Evolutionary conservation across 2,797 vertebrate species (phyloP).

Genomic region (Discoglossus pictus): DNA sequence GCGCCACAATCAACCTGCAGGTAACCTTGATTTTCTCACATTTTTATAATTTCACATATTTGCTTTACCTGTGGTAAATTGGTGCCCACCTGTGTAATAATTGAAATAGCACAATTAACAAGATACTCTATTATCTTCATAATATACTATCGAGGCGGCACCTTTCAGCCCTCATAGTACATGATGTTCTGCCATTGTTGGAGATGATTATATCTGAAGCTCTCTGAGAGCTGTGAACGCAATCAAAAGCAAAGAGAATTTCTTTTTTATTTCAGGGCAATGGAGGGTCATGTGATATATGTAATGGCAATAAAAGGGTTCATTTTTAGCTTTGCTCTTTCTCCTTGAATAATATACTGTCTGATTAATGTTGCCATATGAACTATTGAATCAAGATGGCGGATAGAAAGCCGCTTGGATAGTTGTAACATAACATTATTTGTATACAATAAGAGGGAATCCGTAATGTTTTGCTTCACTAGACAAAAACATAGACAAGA

Average conservation of each 20-base stretch:
- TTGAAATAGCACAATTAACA: background rate
- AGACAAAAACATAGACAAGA: too few species aligned
- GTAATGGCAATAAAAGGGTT: background rate
- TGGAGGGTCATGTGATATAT: background rate
- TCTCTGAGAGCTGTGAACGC: background rate
- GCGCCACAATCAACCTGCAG: too few species aligned
- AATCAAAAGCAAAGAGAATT: background rate
- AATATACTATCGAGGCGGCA: background rate
- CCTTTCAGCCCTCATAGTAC: background rate
- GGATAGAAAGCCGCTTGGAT: too few species aligned
- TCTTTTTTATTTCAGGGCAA: conserved; percentile 1
- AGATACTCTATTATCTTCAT: conserved; percentile 11
- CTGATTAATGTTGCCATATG: too few species aligned
- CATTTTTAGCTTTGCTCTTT: background rate
- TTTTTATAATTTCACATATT: background rate
- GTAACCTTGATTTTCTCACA: too few species aligned
- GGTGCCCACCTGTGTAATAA: conserved; percentile 1
- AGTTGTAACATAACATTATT: too few species aligned
- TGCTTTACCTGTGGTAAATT: too few species aligned
- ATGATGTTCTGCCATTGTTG: conserved; percentile 12
- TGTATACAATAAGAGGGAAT: too few species aligned
- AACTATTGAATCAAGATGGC: too few species aligned
- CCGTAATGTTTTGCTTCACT: too few species aligned
- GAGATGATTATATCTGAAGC: background rate
- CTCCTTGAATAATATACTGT: too few species aligned